phyloP scores from a whole-genome alignment of 2,888 invertebrate genomes.

The Lordiphosa andalusiaca region DNA sequence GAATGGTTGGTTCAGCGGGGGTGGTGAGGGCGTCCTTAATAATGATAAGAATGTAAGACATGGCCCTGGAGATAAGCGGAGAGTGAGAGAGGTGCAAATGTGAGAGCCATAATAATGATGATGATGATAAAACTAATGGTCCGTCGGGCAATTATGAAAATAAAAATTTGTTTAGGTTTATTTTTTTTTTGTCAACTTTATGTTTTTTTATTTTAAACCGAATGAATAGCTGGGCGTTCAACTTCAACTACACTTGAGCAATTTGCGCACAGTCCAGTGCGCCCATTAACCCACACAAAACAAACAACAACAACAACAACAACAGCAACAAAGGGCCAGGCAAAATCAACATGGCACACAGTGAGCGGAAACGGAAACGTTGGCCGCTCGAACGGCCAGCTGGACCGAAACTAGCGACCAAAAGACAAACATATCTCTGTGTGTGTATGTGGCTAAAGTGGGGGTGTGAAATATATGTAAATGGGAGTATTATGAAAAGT shows the following conservation, averaged over 20 bases:
- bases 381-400: conserved; percentile 52
- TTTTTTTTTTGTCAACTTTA: conserved; percentile 1
- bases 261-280: conserved; percentile 75
- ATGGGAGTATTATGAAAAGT: neutral
- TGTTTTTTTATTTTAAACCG: conserved; percentile 22
- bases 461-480: conserved; percentile 7
- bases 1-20: conserved; percentile 14
- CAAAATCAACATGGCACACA: conserved; percentile 74
- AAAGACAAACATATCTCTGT: conserved; percentile 61
- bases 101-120: conserved; percentile 56
- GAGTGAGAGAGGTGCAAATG: conserved; percentile 61
- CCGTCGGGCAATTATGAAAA: conserved; percentile 59
- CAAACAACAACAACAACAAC: conserved; percentile 34
- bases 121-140: conserved; percentile 69
- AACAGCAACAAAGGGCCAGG: conserved; percentile 40
- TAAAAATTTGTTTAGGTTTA: conserved; percentile 50
- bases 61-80: conserved; percentile 56
- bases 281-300: conserved; percentile 67
- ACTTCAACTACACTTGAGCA: conserved; percentile 74
- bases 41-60: conserved; percentile 74
- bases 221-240: conserved; percentile 22
- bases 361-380: conserved; percentile 72
- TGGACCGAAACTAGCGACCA: conserved; percentile 37
- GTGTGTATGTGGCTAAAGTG: neutral
- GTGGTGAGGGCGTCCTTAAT: conserved; percentile 37